Evolutionary conservation across 37 sponge, comb jelly and placozoan species (phyloP).

Genomic region (Geodia barretti): DNA sequence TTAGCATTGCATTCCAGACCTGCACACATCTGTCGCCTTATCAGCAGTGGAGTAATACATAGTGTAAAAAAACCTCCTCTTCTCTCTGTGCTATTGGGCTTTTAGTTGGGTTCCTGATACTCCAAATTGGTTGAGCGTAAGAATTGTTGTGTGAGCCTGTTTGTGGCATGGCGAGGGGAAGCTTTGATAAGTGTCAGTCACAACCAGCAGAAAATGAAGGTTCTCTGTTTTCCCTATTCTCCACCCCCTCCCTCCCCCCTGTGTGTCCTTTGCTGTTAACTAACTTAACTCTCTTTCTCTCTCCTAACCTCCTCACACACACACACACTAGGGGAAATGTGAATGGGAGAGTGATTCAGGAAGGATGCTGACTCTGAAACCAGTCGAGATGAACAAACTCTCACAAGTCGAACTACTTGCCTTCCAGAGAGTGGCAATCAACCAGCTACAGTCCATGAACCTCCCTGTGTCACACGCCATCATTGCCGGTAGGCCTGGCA

Average conservation of each 20-base stretch:
- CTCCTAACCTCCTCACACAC: not conserved
- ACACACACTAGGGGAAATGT: conserved; percentile 5
- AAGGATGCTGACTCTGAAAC: conserved; percentile 40
- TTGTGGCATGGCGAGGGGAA: no score
- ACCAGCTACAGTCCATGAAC: conserved; percentile 49
- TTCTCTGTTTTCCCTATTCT: no score
- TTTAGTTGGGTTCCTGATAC: no score
- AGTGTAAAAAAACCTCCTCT: no score
- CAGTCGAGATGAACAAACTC: conserved; percentile 48
- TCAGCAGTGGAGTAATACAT: no score
- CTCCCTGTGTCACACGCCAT: conserved; percentile 53
- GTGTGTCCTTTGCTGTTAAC: not conserved
- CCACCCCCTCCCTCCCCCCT: not conserved
- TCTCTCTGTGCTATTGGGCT: no score
- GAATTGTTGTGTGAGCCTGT: no score
- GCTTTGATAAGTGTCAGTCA: no score
- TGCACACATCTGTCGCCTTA: no score
- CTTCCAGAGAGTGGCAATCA: conserved; percentile 63
- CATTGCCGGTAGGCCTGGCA: conserved; percentile 57
- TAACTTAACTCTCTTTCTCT: not conserved
- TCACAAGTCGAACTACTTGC: conserved; percentile 55
- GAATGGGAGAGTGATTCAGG: conserved; percentile 68
- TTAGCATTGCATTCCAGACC: no score
- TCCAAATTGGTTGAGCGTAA: no score
- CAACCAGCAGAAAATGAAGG: no score